phyloP scores from a whole-genome alignment of 2,113 vertebrate species.

The Myotis lucifugus region DNA sequence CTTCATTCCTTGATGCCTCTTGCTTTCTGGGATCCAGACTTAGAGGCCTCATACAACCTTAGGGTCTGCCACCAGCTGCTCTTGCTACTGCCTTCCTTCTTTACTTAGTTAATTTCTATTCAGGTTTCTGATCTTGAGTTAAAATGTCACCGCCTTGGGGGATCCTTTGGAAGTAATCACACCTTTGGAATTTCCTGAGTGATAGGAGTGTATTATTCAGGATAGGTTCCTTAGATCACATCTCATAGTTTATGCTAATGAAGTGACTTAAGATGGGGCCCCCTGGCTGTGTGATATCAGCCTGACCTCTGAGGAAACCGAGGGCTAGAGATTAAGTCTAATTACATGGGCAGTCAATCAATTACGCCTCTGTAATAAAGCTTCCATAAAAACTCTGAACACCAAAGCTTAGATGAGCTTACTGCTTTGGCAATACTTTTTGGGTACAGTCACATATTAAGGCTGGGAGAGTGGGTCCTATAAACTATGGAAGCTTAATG shows the following conservation, averaged over 20 bases:
- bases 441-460: not conserved
- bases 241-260: not conserved
- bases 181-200: not conserved
- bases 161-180: not conserved
- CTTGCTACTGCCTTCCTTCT: not conserved
- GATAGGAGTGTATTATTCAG: not conserved
- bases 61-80: not conserved
- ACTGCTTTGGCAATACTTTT: not conserved
- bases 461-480: not conserved
- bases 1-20: not conserved
- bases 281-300: not conserved
- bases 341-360: not conserved
- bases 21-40: not conserved
- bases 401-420: not conserved
- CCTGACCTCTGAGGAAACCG: not conserved
- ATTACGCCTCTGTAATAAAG: not conserved
- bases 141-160: not conserved
- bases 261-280: not conserved
- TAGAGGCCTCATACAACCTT: not conserved
- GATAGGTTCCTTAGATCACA: not conserved
- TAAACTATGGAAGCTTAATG: not conserved
- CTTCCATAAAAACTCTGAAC: not conserved
- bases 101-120: not conserved
- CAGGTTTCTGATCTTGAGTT: not conserved
- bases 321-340: not conserved